Evolutionary conservation across 1,140 invertebrate genomes (phyloP).

Genomic region (Nasonia giraulti): DNA sequence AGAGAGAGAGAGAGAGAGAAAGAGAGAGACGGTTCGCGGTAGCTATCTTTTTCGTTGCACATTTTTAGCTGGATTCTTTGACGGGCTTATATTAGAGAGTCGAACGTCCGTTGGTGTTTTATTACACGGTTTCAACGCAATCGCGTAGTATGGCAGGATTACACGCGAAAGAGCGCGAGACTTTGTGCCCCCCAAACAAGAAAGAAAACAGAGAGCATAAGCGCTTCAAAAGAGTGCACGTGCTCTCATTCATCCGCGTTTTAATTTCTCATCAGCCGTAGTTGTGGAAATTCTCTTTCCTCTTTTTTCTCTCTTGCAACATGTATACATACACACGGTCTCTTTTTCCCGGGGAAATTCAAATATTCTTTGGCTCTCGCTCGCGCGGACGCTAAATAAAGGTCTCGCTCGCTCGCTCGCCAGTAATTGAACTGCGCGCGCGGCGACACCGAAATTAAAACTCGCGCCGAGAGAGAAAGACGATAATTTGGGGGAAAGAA

Average conservation of each 20-base stretch:
- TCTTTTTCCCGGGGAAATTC: background rate
- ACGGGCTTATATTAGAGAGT: background rate
- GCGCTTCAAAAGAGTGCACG: background rate
- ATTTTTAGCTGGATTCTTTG: background rate
- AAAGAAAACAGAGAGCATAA: background rate
- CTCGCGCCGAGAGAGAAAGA: background rate
- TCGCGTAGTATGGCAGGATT: too few relatives aligned
- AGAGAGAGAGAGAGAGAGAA: too few relatives aligned
- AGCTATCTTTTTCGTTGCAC: background rate
- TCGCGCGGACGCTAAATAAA: conserved; percentile 14
- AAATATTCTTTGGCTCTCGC: conserved; percentile 25
- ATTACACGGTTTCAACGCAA: too few relatives aligned
- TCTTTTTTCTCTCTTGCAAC: background rate
- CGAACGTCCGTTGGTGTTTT: too few relatives aligned
- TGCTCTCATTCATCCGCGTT: background rate
- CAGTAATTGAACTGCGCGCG: conserved; percentile 16
- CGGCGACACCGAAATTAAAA: conserved; percentile 34
- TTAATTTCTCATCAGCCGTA: conserved; percentile 3
- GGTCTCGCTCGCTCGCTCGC: background rate
- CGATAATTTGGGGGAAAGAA: conserved; percentile 24
- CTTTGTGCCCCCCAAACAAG: background rate
- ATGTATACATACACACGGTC: background rate
- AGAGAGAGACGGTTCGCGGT: background rate
- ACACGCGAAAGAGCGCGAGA: too few relatives aligned
- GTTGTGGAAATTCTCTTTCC: background rate